phyloP scores from a whole-genome alignment of 2,888 invertebrate species.

The Phanerotoma sp. region DNA sequence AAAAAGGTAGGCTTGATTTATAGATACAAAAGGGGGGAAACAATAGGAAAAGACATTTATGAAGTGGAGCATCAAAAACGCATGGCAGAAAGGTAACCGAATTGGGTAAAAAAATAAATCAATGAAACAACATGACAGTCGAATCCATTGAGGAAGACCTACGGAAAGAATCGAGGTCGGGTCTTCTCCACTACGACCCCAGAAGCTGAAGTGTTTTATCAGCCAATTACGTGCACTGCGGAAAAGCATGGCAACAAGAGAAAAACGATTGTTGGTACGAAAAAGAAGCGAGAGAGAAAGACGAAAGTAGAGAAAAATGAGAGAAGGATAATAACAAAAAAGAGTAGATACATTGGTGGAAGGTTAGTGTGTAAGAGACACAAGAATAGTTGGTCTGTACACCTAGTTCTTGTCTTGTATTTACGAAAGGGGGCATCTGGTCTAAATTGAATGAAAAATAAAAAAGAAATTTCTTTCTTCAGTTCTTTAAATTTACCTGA shows the following conservation, averaged over 20 bases:
- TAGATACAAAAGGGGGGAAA: too few relatives aligned
- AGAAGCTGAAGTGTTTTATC: conserved; percentile 40
- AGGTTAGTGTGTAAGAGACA: conserved; percentile 27
- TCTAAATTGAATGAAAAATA: too few relatives aligned
- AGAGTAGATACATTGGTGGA: conserved; percentile 17
- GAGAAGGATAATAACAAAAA: conserved; percentile 21
- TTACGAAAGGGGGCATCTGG: too few relatives aligned
- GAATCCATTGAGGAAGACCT: conserved; percentile 15
- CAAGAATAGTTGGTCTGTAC: conserved; percentile 43
- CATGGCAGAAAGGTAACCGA: neutral
- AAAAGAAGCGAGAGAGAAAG: conserved; percentile 3
- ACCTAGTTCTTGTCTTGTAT: conserved; percentile 32
- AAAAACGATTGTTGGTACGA: conserved; percentile 1
- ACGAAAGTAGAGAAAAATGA: conserved; percentile 3
- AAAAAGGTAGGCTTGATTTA: too few relatives aligned
- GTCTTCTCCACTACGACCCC: conserved; percentile 28
- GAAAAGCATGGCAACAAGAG: conserved; percentile 16
- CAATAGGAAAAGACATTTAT: neutral
- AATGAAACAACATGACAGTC: neutral
- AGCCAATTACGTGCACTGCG: conserved; percentile 39
- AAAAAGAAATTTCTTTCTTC: too few relatives aligned
- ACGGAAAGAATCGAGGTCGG: conserved; percentile 25
- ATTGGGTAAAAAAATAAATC: neutral
- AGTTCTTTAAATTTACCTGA: too few relatives aligned
- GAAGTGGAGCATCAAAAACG: neutral